These are phyloP conservation scores for Cordilura impudica DNA, from an alignment of 2,888 invertebrate genomes.

Conservation along the genomic window DNA sequence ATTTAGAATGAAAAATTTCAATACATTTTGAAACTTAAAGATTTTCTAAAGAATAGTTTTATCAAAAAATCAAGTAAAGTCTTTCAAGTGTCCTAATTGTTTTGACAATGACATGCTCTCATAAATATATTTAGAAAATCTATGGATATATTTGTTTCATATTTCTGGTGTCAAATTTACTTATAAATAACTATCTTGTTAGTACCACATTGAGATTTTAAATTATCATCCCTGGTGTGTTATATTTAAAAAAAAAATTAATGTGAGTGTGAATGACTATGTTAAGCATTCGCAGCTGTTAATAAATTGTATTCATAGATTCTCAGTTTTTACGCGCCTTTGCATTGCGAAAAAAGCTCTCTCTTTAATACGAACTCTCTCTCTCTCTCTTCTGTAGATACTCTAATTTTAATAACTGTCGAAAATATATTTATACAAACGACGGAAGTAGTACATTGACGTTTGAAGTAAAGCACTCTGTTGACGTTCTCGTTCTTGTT, in stretches of 20 bases:
- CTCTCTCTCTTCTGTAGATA: neutral
- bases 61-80: no score
- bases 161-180: no score
- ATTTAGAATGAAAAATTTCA: no score
- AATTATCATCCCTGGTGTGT: neutral
- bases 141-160: no score
- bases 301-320: slow-evolving; percentile 47
- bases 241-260: slow-evolving; percentile 5
- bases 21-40: no score
- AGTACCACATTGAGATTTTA: no score
- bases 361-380: slow-evolving; percentile 13
- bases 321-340: slow-evolving; percentile 50
- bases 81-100: no score
- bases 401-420: neutral
- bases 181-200: no score
- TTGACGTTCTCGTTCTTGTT: neutral
- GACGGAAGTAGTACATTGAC: slow-evolving; percentile 35
- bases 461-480: slow-evolving; percentile 17
- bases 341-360: slow-evolving; percentile 45
- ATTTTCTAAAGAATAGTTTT: no score
- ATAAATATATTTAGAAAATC: no score
- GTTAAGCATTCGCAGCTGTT: slow-evolving; percentile 51
- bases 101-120: no score
- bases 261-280: slow-evolving; percentile 7
- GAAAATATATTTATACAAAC: neutral